Evolutionary conservation across 2,113 vertebrate genomes (phyloP).

Genomic region (Cromileptes altivelis): DNA sequence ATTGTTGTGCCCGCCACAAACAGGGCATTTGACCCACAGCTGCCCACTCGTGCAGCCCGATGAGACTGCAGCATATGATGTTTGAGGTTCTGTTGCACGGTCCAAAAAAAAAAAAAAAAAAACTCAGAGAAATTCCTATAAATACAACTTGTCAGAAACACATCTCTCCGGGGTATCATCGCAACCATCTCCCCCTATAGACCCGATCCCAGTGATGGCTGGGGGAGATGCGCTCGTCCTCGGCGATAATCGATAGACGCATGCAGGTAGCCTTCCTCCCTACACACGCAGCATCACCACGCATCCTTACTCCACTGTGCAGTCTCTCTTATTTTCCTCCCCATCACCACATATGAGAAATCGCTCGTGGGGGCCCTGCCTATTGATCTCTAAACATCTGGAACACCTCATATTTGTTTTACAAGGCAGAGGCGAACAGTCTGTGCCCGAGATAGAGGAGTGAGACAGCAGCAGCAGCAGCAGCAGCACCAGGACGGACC

Average conservation of each 20-base stretch:
- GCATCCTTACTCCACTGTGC: slow-evolving; percentile 73
- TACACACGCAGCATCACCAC: slow-evolving; percentile 76
- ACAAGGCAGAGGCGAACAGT: slow-evolving; percentile 61
- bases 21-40: slow-evolving; percentile 29
- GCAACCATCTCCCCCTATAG: slow-evolving; percentile 38
- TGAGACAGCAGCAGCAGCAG: slow-evolving; percentile 57
- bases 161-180: slow-evolving; percentile 31
- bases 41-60: not conserved
- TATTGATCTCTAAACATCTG: slow-evolving; percentile 80
- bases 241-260: slow-evolving; percentile 80
- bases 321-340: slow-evolving; percentile 55
- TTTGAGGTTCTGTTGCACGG: not conserved
- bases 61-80: not conserved
- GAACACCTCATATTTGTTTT: slow-evolving; percentile 77
- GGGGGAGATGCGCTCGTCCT: slow-evolving; percentile 68
- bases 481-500: slow-evolving; percentile 69
- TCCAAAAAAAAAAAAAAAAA: not conserved
- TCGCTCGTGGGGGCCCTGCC: slow-evolving; percentile 48
- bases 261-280: slow-evolving; percentile 81
- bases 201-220: slow-evolving; percentile 60
- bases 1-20: slow-evolving; percentile 34
- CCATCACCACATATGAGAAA: slow-evolving; percentile 60
- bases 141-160: slow-evolving; percentile 35
- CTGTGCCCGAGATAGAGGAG: slow-evolving; percentile 54
- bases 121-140: not conserved